Evolutionary conservation across 1,140 invertebrate genomes (phyloP).

Genomic region (Triops cancriformis): DNA sequence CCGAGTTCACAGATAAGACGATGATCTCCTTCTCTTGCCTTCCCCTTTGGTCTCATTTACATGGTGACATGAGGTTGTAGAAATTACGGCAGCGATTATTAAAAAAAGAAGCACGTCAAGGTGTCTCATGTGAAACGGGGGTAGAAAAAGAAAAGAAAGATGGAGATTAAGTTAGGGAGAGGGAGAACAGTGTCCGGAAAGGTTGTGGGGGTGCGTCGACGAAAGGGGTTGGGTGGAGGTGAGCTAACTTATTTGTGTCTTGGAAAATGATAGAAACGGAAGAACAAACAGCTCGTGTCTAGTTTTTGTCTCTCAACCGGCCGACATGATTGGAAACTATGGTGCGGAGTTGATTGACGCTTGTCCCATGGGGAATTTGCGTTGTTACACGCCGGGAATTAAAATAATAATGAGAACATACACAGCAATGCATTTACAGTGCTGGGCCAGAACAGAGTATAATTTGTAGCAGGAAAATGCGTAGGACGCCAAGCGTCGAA

Average conservation of each 20-base stretch:
- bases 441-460: too few relatives aligned
- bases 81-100: not conserved
- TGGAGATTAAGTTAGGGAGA: too few relatives aligned
- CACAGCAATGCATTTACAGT: too few relatives aligned
- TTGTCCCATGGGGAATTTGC: not conserved
- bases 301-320: not conserved
- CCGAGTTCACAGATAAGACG: not conserved
- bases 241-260: not conserved
- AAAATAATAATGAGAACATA: not conserved
- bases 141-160: too few relatives aligned
- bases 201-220: too few relatives aligned
- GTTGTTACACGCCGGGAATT: not conserved
- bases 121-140: too few relatives aligned
- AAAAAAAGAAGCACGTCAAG: not conserved
- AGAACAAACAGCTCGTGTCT: not conserved
- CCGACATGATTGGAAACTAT: not conserved
- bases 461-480: too few relatives aligned
- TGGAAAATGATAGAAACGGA: not conserved
- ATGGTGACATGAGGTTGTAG: not conserved
- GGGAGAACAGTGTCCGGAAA: too few relatives aligned
- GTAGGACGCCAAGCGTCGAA: too few relatives aligned
- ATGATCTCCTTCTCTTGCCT: not conserved
- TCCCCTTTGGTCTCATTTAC: not conserved
- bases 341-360: slow-evolving; percentile 4
- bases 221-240: too few relatives aligned